phyloP scores from a whole-genome alignment of 2,888 invertebrate genomes.

The Tortrix viridana region DNA sequence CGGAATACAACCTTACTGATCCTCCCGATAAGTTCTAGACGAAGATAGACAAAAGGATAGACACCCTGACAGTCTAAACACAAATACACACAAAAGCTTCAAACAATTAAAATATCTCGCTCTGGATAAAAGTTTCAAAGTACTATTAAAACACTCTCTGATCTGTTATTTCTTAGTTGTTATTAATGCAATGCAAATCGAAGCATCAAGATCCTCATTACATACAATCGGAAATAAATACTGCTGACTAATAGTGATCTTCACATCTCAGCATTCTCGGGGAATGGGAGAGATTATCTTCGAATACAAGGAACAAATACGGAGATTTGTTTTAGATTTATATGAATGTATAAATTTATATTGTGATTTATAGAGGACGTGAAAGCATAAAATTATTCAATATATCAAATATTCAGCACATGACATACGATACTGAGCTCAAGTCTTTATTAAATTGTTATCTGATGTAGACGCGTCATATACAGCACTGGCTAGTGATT shows the following conservation, averaged over 20 bases:
- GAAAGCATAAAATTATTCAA: constrained; percentile 12
- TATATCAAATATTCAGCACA: constrained; percentile 26
- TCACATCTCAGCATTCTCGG: constrained; percentile 6
- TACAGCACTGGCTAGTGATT: constrained; percentile 20
- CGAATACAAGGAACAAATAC: not conserved
- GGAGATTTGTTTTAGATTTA: not conserved
- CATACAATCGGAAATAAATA: constrained; percentile 15
- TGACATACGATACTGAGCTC: constrained; percentile 34
- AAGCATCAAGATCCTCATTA: constrained; percentile 2
- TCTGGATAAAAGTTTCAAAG: too few relatives aligned
- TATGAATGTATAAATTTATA: not conserved
- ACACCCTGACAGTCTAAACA: too few relatives aligned
- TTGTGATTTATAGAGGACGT: constrained; percentile 12
- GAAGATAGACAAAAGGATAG: too few relatives aligned
- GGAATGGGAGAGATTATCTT: not conserved
- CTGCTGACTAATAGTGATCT: constrained; percentile 25
- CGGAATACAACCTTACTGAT: too few relatives aligned
- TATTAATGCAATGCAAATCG: constrained; percentile 15
- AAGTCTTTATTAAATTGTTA: constrained; percentile 39
- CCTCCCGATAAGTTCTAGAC: too few relatives aligned
- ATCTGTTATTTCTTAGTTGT: constrained; percentile 5
- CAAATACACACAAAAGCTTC: too few relatives aligned
- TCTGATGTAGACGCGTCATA: constrained; percentile 39
- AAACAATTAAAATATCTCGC: too few relatives aligned
- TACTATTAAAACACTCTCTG: not conserved